phyloP scores from a whole-genome alignment of 2,888 invertebrate genomes.

The Sphecodes monilicornis region DNA sequence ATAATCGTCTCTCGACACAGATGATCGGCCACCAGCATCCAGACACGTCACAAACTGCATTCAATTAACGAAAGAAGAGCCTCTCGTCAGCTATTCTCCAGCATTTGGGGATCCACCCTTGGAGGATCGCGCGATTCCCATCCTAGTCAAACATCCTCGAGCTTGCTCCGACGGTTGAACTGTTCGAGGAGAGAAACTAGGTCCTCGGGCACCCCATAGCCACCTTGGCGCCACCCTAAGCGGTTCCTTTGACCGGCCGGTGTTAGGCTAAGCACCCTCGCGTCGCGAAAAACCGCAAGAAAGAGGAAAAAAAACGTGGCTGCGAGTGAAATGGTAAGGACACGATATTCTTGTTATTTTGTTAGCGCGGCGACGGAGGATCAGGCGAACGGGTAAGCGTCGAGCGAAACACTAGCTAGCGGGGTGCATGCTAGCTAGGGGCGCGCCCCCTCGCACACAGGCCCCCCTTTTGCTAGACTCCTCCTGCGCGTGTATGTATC shows the following conservation, averaged over 20 bases:
- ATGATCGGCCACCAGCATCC: neutral
- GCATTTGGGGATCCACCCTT: neutral
- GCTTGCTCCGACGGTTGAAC: neutral
- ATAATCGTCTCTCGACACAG: neutral
- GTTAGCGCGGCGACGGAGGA: constrained; percentile 50
- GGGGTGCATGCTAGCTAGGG: constrained; percentile 73
- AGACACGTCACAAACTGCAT: neutral
- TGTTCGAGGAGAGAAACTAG: neutral
- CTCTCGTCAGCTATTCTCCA: neutral
- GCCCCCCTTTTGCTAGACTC: constrained; percentile 56
- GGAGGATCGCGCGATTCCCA: neutral
- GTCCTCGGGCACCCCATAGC: neutral
- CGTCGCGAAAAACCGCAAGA: neutral
- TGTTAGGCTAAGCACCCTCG: neutral
- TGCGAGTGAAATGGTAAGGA: neutral
- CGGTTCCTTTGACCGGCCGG: neutral
- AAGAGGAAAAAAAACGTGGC: neutral
- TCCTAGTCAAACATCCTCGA: constrained; percentile 5
- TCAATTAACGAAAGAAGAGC: neutral
- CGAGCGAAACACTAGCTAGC: constrained; percentile 77
- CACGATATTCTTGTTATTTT: constrained; percentile 44
- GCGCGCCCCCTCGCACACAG: constrained; percentile 77
- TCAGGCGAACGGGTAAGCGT: constrained; percentile 75
- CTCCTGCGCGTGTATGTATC: constrained; percentile 55
- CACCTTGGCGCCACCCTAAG: neutral